A percentile compares a stretch with the other conserved stretches of the same genome.
These are phyloP conservation scores for Cryptus viduatorius DNA, from an alignment of 2,888 invertebrate species.

Conservation along the genomic window DNA sequence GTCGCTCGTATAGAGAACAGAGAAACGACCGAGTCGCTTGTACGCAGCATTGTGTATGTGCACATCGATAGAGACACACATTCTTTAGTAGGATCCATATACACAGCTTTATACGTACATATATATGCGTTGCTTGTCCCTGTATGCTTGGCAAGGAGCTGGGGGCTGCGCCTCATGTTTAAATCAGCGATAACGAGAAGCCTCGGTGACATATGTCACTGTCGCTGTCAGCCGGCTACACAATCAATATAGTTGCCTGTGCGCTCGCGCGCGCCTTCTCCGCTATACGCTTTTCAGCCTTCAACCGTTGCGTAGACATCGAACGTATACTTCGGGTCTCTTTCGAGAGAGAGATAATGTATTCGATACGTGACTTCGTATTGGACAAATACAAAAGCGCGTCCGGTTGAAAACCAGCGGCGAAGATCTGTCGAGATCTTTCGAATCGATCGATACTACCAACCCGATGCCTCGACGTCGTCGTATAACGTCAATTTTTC, in stretches of 20 bases:
- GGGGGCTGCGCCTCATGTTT: slow-evolving; percentile 84
- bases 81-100: slow-evolving; percentile 10
- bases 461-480: slow-evolving; percentile 37
- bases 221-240: slow-evolving; percentile 85
- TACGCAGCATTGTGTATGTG: slow-evolving; percentile 34
- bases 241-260: slow-evolving; percentile 84
- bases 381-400: slow-evolving; percentile 72
- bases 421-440: slow-evolving; percentile 64
- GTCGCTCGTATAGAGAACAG: slow-evolving; percentile 68
- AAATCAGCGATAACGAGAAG: slow-evolving; percentile 85
- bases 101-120: too few relatives aligned
- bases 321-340: slow-evolving; percentile 53
- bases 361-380: slow-evolving; percentile 84
- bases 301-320: slow-evolving; percentile 65
- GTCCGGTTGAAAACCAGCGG: slow-evolving; percentile 65
- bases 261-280: slow-evolving; percentile 71
- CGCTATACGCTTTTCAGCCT: slow-evolving; percentile 76
- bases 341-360: slow-evolving; percentile 77
- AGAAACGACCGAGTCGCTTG: slow-evolving; percentile 77
- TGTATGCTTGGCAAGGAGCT: slow-evolving; percentile 70
- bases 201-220: slow-evolving; percentile 85
- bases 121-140: slow-evolving; percentile 6
- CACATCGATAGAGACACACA: slow-evolving; percentile 28
- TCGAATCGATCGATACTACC: slow-evolving; percentile 47
- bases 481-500: slow-evolving; percentile 57